A percentile compares a stretch with the other conserved stretches of the same genome.
Evolutionary conservation across 1,140 invertebrate genomes (phyloP).

Genomic region (Achroia grisella): DNA sequence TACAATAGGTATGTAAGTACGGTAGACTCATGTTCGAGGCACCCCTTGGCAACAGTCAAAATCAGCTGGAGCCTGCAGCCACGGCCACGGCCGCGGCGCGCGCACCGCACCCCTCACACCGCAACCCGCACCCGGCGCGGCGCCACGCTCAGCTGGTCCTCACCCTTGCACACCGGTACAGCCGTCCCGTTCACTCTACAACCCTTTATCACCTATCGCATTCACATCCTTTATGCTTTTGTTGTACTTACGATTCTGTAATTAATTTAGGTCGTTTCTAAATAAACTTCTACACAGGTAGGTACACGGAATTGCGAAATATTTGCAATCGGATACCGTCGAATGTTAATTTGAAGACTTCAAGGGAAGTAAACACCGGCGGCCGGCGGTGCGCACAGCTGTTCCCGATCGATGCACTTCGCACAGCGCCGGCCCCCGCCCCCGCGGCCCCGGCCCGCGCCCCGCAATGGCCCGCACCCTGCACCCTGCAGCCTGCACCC

Average conservation of each 20-base stretch:
- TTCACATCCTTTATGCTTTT: no score
- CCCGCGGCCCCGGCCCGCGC: not conserved
- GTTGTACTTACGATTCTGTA: no score
- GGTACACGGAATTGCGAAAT: no score
- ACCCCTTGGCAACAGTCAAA: constrained; percentile 29
- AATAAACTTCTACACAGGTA: no score
- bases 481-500: not conserved
- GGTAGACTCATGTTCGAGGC: no score
- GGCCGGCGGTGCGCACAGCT: constrained; percentile 17
- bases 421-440: not conserved
- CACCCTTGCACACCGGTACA: not conserved
- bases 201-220: constrained; percentile 1
- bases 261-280: no score
- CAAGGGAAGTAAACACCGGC: not conserved
- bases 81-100: not conserved
- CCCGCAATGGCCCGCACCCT: not conserved
- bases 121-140: not conserved
- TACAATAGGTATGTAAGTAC: no score
- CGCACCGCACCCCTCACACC: not conserved
- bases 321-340: no score
- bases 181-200: constrained; percentile 4
- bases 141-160: not conserved
- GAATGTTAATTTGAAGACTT: no score
- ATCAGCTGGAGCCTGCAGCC: constrained; percentile 27
- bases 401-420: constrained; percentile 15